Conservation (phyloP, 2,113 vertebrate species). For the Corythornis madagascariensis region DNA sequence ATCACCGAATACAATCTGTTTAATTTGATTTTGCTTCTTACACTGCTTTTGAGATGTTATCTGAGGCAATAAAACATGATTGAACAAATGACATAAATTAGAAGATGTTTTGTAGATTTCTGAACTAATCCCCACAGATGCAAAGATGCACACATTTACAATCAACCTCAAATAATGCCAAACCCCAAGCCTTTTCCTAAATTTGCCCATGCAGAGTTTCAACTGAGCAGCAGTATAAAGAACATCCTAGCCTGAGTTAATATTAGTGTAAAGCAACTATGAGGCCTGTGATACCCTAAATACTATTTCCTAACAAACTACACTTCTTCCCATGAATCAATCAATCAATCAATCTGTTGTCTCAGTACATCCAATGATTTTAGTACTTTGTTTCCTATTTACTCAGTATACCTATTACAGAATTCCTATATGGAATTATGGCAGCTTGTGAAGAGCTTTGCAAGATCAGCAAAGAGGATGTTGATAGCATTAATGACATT, state of each 20-base stretch:
- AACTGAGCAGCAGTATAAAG: not conserved
- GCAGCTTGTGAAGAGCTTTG: not conserved
- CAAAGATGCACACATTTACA: not conserved
- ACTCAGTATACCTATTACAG: not conserved
- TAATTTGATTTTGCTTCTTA: constrained; percentile 14
- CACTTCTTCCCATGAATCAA: too few relatives aligned
- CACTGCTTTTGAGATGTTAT: not conserved
- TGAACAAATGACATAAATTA: not conserved
- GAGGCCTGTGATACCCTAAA: not conserved
- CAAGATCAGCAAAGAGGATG: not conserved
- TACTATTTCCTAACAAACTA: not conserved
- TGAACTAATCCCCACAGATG: not conserved
- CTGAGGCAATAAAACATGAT: not conserved
- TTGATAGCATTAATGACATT: not conserved
- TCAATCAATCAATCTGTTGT: not conserved
- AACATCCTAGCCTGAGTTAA: not conserved
- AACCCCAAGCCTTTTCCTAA: not conserved
- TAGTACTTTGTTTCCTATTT: not conserved
- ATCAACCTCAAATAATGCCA: not conserved
- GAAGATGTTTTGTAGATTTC: not conserved
- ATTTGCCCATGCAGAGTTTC: not conserved
- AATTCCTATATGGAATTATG: not conserved
- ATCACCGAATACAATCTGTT: not conserved
- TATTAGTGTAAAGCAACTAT: not conserved
- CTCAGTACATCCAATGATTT: not conserved